Percentiles rank a stretch among this genome's conserved stretches.
These are phyloP conservation scores for Lochmaea crataegi DNA, from an alignment of 2,888 invertebrate genomes.

Conservation along the genomic window DNA sequence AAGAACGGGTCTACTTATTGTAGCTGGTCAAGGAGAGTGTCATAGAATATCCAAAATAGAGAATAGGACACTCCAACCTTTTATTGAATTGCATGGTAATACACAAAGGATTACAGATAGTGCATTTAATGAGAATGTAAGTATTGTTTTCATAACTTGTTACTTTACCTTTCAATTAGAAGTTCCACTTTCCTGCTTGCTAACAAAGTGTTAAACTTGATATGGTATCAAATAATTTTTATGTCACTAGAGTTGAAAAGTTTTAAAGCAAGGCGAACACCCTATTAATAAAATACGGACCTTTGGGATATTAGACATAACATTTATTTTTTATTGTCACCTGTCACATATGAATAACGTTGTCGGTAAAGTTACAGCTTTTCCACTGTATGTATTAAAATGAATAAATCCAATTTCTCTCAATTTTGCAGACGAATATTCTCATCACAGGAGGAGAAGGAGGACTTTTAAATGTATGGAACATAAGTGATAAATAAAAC, in stretches of 20 bases:
- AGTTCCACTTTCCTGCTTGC: too few species aligned
- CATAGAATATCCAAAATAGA: constrained; percentile 65
- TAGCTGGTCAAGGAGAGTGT: constrained; percentile 76
- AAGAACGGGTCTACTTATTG: constrained; percentile 68
- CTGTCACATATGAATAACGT: too few species aligned
- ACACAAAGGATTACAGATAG: constrained; percentile 79
- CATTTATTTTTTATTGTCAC: too few species aligned
- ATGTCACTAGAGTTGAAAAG: too few species aligned
- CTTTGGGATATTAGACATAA: too few species aligned
- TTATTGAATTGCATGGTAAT: constrained; percentile 71
- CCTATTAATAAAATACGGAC: too few species aligned
- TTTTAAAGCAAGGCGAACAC: too few species aligned
- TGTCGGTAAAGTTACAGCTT: too few species aligned
- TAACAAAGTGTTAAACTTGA: too few species aligned
- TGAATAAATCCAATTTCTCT: constrained; percentile 9
- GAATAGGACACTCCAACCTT: constrained; percentile 68
- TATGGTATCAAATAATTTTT: too few species aligned
- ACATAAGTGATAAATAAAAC: constrained; percentile 49
- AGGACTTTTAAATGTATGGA: constrained; percentile 77
- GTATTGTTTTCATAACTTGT: constrained; percentile 47
- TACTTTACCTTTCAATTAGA: too few species aligned
- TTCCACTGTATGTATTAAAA: too few species aligned
- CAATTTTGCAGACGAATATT: constrained; percentile 68
- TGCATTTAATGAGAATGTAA: constrained; percentile 73
- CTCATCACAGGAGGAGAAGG: constrained; percentile 80